phyloP scores from a whole-genome alignment of 2,113 vertebrate genomes.

The Pseudopipra pipra region DNA sequence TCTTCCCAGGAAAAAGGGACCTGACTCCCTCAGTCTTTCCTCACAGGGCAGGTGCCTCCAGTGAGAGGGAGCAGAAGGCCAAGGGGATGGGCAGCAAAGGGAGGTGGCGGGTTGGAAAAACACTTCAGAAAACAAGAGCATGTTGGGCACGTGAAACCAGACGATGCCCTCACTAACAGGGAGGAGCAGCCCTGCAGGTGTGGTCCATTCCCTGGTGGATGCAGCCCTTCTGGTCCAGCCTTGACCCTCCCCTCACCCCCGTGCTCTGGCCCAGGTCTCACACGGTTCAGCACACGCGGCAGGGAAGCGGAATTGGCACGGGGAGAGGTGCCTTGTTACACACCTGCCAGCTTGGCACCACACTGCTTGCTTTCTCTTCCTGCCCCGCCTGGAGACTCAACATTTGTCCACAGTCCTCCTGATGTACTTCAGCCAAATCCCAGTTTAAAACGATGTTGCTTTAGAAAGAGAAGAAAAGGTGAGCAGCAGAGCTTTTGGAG shows the following conservation, averaged over 20 bases:
- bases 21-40: not conserved
- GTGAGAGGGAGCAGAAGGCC: not conserved
- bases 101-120: not conserved
- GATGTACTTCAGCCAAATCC: not conserved
- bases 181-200: not conserved
- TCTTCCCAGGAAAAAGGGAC: not conserved
- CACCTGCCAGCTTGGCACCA: not conserved
- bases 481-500: not conserved
- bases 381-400: not conserved
- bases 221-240: not conserved
- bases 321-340: not conserved
- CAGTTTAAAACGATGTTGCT: not conserved
- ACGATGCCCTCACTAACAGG: fast-evolving
- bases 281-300: fast-evolving
- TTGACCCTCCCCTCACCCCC: not conserved
- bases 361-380: fast-evolving
- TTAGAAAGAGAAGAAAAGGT: not conserved
- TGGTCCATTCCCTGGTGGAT: not conserved
- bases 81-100: not conserved
- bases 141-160: not conserved
- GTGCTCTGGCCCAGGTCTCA: fast-evolving
- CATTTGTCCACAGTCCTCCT: not conserved
- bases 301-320: not conserved
- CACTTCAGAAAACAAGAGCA: fast-evolving
- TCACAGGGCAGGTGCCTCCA: not conserved